These are phyloP conservation scores for Neoseiulus cucumeris DNA, from an alignment of 1,140 invertebrate genomes.

Conservation along the genomic window DNA sequence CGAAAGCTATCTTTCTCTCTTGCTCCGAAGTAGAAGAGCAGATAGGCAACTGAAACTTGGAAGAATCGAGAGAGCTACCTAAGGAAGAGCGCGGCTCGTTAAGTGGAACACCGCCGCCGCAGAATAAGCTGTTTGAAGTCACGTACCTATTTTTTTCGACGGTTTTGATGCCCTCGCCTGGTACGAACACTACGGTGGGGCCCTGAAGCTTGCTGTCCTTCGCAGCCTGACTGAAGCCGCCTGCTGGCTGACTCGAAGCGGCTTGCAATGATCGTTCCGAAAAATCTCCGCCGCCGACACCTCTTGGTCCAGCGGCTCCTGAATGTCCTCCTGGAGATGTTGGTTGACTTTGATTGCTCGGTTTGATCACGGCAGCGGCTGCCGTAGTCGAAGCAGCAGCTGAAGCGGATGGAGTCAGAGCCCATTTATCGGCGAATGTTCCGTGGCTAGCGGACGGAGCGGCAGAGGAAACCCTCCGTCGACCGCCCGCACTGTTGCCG, in stretches of 20 bases:
- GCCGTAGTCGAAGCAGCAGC: too few species aligned
- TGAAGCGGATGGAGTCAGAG: not conserved
- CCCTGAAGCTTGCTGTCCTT: not conserved
- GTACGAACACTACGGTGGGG: slow-evolving; percentile 9
- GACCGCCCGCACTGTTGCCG: slow-evolving; percentile 10
- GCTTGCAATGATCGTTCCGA: too few species aligned
- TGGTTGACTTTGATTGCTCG: not conserved
- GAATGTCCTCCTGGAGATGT: not conserved
- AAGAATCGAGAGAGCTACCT: too few species aligned
- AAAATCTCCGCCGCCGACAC: not conserved
- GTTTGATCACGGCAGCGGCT: not conserved
- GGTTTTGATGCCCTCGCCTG: slow-evolving; percentile 9
- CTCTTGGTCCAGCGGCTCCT: not conserved
- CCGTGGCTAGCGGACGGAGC: slow-evolving; percentile 8
- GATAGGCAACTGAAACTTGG: too few species aligned
- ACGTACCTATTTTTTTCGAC: slow-evolving; percentile 12
- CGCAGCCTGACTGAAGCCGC: not conserved
- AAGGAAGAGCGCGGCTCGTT: not conserved
- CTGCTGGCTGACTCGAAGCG: not conserved
- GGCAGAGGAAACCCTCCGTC: slow-evolving; percentile 5
- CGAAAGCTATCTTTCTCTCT: too few species aligned
- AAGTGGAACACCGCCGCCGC: not conserved
- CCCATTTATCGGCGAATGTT: slow-evolving; percentile 11
- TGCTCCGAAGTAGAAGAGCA: too few species aligned
- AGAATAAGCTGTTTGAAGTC: not conserved